A percentile compares a stretch with the other conserved stretches of the same genome.
Evolutionary conservation across 2,797 vertebrate species (phyloP).

Genomic region (Anisognathus igniventris): DNA sequence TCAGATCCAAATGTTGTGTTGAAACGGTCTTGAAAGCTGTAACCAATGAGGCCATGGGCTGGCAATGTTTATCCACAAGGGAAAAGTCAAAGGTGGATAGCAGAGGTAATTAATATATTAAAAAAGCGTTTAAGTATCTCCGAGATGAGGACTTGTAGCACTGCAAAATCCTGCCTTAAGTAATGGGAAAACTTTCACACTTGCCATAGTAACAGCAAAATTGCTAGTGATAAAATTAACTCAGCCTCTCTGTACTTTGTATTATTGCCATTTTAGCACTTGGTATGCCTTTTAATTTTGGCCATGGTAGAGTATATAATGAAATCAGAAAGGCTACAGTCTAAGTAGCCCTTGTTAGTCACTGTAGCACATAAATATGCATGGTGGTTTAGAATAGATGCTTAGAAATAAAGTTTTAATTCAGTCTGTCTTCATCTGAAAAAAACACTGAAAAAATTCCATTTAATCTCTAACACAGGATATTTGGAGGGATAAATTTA

Average conservation of each 20-base stretch:
- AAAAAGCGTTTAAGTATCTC: background rate
- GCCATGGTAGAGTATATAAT: background rate
- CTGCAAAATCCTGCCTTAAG: background rate
- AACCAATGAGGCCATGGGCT: rapidly evolving
- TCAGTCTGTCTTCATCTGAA: background rate
- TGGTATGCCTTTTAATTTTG: background rate
- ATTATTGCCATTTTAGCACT: background rate
- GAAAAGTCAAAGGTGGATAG: background rate
- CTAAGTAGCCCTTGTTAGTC: background rate
- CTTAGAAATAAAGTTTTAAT: background rate
- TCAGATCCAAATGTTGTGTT: background rate
- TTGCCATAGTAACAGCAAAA: conserved; percentile 36
- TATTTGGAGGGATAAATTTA: background rate
- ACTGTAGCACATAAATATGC: background rate
- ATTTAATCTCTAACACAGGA: background rate
- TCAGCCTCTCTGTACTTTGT: background rate
- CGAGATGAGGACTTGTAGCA: background rate
- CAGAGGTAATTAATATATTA: background rate
- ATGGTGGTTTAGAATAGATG: background rate
- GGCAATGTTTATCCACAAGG: background rate
- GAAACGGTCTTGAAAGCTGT: background rate
- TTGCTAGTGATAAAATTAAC: conserved; percentile 14
- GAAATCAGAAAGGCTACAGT: background rate
- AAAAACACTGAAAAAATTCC: background rate
- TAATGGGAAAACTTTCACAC: background rate